phyloP scores from a whole-genome alignment of 2,888 invertebrate species.

The Heterodera filipjevi region DNA sequence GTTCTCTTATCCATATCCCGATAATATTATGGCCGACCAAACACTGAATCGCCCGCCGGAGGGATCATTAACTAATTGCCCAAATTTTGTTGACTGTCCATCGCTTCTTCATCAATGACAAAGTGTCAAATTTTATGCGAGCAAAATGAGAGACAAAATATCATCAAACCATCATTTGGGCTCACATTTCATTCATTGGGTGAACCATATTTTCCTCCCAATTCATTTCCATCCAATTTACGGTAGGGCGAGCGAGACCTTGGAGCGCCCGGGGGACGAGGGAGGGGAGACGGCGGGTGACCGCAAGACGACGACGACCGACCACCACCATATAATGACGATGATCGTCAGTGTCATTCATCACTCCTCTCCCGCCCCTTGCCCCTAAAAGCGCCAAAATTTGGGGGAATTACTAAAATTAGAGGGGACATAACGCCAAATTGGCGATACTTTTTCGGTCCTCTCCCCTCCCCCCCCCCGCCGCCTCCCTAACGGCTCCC shows the following conservation, averaged over 20 bases:
- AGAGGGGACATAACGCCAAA: background rate
- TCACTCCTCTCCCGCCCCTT: background rate
- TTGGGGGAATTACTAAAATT: constrained; percentile 1
- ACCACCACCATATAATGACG: background rate
- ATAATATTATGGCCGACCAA: no score
- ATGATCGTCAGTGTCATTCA: background rate
- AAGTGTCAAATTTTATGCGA: background rate
- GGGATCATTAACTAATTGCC: background rate
- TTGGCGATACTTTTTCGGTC: constrained; percentile 2
- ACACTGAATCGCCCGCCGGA: no score
- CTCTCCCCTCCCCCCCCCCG: background rate
- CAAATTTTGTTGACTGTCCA: background rate
- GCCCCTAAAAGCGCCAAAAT: background rate
- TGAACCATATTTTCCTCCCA: background rate
- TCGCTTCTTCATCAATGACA: background rate
- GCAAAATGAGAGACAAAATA: background rate
- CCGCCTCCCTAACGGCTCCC: background rate
- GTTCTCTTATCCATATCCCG: no score
- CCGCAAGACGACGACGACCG: background rate
- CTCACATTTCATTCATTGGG: background rate
- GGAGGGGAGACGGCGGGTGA: background rate
- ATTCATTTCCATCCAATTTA: background rate
- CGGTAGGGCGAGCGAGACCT: background rate
- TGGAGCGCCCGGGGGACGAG: background rate
- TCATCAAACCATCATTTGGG: background rate